Evolutionary conservation across 2,113 vertebrate genomes (phyloP).

Genomic region (Saimiri boliviensis): DNA sequence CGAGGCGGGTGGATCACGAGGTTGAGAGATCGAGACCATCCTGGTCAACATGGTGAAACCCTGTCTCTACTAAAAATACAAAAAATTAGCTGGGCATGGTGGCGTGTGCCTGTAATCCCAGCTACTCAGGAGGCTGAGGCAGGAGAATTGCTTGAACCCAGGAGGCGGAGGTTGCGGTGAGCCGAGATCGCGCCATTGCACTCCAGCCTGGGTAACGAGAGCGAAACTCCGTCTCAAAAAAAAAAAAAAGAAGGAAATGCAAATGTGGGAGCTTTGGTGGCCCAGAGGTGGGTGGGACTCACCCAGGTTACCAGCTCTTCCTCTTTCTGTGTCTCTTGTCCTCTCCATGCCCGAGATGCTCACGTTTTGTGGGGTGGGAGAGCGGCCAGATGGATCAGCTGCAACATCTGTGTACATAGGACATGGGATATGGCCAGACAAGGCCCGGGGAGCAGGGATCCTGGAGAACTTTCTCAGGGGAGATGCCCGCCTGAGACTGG

Average conservation of each 20-base stretch:
- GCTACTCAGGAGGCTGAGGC: too few species aligned
- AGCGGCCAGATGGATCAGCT: fast-evolving
- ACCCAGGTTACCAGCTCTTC: fast-evolving
- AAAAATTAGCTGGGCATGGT: too few species aligned
- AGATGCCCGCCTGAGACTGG: background rate
- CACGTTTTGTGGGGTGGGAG: fast-evolving
- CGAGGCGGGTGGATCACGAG: too few species aligned
- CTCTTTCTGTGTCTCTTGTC: background rate
- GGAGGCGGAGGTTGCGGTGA: too few species aligned
- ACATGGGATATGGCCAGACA: fast-evolving
- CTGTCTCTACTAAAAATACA: too few species aligned
- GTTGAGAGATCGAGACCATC: too few species aligned
- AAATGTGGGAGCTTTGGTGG: background rate
- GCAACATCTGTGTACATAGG: fast-evolving
- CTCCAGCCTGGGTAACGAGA: too few species aligned
- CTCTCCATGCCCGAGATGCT: background rate
- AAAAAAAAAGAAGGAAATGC: background rate
- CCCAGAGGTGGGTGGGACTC: background rate
- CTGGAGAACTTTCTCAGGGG: background rate
- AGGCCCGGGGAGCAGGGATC: fast-evolving
- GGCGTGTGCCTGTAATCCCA: too few species aligned
- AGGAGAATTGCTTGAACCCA: too few species aligned
- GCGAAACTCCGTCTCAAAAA: too few species aligned
- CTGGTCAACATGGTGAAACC: too few species aligned
- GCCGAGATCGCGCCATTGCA: too few species aligned